Conservation (phyloP, 2,113 vertebrate genomes). For the Anhinga rufa region DNA sequence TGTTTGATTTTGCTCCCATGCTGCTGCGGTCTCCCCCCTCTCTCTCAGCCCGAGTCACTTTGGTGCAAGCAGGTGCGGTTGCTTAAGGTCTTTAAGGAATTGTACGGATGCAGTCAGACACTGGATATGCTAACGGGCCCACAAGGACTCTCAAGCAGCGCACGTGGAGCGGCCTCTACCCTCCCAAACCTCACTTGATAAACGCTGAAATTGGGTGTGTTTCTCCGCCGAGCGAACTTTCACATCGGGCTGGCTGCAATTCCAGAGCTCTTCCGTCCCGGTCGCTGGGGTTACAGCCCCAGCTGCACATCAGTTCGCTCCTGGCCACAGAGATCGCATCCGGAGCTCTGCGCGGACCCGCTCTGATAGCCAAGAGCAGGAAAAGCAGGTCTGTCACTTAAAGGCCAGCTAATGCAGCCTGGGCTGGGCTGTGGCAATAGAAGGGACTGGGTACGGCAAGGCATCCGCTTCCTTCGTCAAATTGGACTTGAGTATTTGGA, state of each 20-base stretch:
- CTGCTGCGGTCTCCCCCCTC: not conserved
- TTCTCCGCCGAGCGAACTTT: not conserved
- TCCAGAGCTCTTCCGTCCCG: accelerated
- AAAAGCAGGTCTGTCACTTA: not conserved
- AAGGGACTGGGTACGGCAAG: not conserved
- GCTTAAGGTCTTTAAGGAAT: not conserved
- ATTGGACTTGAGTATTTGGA: no score
- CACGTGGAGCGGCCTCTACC: not conserved
- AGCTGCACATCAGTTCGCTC: not conserved
- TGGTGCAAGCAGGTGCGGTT: not conserved
- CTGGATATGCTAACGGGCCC: not conserved
- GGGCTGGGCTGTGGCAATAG: accelerated
- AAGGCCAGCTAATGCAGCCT: not conserved
- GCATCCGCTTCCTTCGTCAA: not conserved
- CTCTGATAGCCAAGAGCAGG: accelerated
- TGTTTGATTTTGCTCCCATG: not conserved
- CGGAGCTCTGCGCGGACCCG: accelerated
- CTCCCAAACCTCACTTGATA: not conserved
- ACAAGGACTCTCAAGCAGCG: not conserved
- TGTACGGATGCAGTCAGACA: not conserved
- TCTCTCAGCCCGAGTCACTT: not conserved
- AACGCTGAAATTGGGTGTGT: not conserved
- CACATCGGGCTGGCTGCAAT: not conserved
- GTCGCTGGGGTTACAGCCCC: accelerated
- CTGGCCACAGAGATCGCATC: not conserved